Percentiles rank a stretch among this genome's conserved stretches.
phyloP scores from a whole-genome alignment of 2,797 vertebrate species.

The Fistularia tabacaria region DNA sequence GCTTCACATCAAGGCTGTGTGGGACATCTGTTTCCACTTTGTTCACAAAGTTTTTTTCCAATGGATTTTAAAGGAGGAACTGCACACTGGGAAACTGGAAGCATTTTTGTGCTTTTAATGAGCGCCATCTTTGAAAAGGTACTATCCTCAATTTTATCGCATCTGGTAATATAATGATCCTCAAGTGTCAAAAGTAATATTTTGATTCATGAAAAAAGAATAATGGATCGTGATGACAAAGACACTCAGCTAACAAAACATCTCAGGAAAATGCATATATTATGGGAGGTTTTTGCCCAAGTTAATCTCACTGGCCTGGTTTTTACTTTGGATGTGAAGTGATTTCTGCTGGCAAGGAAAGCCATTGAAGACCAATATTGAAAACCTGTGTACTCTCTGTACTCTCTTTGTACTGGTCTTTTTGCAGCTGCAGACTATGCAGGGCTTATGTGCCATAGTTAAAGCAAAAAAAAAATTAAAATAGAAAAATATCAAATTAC shows the following conservation, averaged over 20 bases:
- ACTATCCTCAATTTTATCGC: slow-evolving; percentile 30
- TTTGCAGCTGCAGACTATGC: neutral
- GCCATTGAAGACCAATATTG: slow-evolving; percentile 38
- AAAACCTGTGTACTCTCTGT: slow-evolving; percentile 53
- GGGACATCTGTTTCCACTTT: slow-evolving; percentile 57
- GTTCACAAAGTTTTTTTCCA: slow-evolving; percentile 28
- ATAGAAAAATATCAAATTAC: no score
- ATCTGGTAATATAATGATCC: slow-evolving; percentile 5
- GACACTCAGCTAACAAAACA: no score
- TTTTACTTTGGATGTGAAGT: slow-evolving; percentile 10
- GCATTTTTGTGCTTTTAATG: slow-evolving; percentile 21
- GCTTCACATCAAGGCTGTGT: slow-evolving; percentile 17
- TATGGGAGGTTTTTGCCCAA: neutral
- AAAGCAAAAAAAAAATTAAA: no score
- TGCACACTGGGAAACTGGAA: slow-evolving; percentile 14
- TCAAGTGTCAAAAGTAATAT: no score
- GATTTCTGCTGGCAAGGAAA: slow-evolving; percentile 15
- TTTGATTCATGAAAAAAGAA: no score
- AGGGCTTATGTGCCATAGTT: slow-evolving; percentile 1
- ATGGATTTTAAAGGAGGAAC: slow-evolving; percentile 20
- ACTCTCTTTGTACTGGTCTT: slow-evolving; percentile 30
- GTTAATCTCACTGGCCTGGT: neutral
- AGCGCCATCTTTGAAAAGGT: slow-evolving; percentile 27
- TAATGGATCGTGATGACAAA: no score
- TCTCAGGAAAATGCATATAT: neutral